These are phyloP conservation scores for Phoebastria nigripes DNA, from an alignment of 2,797 vertebrate genomes.

Conservation along the genomic window DNA sequence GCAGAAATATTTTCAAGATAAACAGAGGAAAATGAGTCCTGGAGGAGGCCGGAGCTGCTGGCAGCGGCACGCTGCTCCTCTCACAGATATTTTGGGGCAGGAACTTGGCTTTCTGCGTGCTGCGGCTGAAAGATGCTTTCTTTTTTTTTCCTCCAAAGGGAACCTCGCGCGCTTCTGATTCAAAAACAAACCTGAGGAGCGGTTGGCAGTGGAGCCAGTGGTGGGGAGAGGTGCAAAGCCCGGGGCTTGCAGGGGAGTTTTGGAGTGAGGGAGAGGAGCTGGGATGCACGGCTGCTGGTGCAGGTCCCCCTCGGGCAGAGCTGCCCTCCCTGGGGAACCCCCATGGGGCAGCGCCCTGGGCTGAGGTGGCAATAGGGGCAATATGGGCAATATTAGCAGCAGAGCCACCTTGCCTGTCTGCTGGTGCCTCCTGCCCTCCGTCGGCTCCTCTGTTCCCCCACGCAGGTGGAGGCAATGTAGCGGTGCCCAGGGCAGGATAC, in stretches of 20 bases:
- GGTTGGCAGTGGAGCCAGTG: fast-evolving
- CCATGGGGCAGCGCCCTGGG: background rate
- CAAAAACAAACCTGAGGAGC: background rate
- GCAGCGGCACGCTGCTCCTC: background rate
- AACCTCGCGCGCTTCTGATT: background rate
- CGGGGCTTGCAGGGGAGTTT: background rate
- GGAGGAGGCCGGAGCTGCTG: slow-evolving; percentile 15
- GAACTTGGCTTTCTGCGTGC: background rate
- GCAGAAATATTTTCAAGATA: slow-evolving; percentile 67
- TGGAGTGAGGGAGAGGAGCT: background rate
- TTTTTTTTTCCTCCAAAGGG: background rate
- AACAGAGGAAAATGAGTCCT: slow-evolving; percentile 65
- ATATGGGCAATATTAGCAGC: background rate
- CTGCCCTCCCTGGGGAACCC: background rate
- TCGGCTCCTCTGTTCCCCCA: background rate
- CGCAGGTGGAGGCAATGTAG: fast-evolving
- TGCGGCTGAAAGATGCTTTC: background rate
- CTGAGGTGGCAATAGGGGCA: background rate
- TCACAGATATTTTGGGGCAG: slow-evolving; percentile 5
- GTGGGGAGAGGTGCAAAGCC: background rate
- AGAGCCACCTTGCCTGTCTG: background rate
- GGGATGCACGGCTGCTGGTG: background rate
- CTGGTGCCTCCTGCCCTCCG: background rate
- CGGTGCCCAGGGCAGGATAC: background rate
- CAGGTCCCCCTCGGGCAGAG: background rate